phyloP scores from a whole-genome alignment of 2,888 invertebrate genomes.

The Malacosoma neustria region DNA sequence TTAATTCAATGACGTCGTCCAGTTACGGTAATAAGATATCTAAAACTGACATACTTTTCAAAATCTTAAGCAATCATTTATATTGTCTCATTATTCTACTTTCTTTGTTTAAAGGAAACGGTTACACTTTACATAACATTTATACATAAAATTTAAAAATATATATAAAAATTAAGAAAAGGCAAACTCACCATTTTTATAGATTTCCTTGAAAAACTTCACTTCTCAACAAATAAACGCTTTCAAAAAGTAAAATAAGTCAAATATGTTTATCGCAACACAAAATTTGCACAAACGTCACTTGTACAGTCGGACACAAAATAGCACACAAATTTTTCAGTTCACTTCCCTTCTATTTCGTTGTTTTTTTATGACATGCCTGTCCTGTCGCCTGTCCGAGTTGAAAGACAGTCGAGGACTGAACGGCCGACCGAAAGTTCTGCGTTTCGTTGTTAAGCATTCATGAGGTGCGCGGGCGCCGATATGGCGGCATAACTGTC shows the following conservation, averaged over 20 bases:
- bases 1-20: not conserved
- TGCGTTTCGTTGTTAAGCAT: conserved; percentile 43
- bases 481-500: conserved; percentile 55
- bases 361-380: conserved; percentile 19
- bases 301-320: conserved; percentile 28
- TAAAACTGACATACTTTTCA: not conserved
- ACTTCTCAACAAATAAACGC: conserved; percentile 20
- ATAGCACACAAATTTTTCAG: conserved; percentile 18
- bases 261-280: conserved; percentile 28
- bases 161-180: not conserved
- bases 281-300: conserved; percentile 31
- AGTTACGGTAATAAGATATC: not conserved
- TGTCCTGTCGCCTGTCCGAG: conserved; percentile 58
- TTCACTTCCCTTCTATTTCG: conserved; percentile 16
- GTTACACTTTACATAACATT: not conserved
- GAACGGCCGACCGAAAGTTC: conserved; percentile 46
- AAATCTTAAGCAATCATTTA: not conserved
- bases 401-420: conserved; percentile 66
- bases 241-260: conserved; percentile 16
- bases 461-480: conserved; percentile 51
- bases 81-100: too few species aligned
- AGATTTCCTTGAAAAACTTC: conserved; percentile 26
- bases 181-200: conserved; percentile 56
- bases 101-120: too few species aligned
- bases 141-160: not conserved